A percentile compares a stretch with the other conserved stretches of the same genome.
Conservation (phyloP, 2,888 invertebrate species). For the Sphaerophoria taeniata region DNA sequence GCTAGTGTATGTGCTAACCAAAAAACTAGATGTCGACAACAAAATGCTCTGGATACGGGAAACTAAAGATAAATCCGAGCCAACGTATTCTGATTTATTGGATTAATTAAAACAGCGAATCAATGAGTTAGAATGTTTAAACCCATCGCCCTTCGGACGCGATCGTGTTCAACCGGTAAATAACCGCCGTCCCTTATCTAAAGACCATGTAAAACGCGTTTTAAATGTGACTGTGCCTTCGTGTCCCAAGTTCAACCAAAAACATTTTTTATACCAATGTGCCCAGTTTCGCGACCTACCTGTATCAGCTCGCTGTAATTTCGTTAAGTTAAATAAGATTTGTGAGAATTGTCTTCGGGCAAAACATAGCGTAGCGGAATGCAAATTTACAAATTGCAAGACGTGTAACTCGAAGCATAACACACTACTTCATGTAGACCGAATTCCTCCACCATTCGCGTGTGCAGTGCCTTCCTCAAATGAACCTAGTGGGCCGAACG, state of each 20-base stretch:
- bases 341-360: slow-evolving; percentile 26
- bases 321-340: too few relatives aligned
- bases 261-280: not conserved
- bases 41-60: slow-evolving; percentile 14
- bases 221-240: too few relatives aligned
- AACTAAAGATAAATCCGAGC: not conserved
- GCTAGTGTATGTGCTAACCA: slow-evolving; percentile 2
- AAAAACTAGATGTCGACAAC: slow-evolving; percentile 10
- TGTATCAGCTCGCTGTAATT: slow-evolving; percentile 25
- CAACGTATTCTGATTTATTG: not conserved
- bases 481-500: not conserved
- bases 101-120: slow-evolving; percentile 6
- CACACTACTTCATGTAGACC: slow-evolving; percentile 29
- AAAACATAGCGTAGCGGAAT: slow-evolving; percentile 11
- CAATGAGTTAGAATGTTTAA: slow-evolving; percentile 37
- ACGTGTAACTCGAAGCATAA: slow-evolving; percentile 35
- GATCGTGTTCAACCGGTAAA: too few relatives aligned
- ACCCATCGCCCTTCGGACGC: not conserved
- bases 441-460: slow-evolving; percentile 1
- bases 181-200: too few relatives aligned
- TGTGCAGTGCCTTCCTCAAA: not conserved
- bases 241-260: too few relatives aligned
- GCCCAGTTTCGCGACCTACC: not conserved
- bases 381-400: slow-evolving; percentile 36
- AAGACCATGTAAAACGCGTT: too few relatives aligned